A percentile compares a stretch with the other conserved stretches of the same genome.
phyloP scores from a whole-genome alignment of 92 coral and sea anemone species.

The Phenganax subtilis region DNA sequence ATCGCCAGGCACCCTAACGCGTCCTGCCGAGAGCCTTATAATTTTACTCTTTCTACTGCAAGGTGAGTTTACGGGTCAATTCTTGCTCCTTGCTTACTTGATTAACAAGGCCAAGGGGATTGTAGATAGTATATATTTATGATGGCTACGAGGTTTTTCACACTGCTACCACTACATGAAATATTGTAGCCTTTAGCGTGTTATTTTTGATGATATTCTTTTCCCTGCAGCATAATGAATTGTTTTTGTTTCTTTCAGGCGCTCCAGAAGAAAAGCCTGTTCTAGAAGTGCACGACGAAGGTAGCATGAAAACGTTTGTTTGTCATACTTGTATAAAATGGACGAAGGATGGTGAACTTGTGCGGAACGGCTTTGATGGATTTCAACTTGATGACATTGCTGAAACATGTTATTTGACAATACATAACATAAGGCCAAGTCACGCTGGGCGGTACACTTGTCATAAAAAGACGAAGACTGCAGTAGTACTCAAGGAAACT shows the following conservation, averaged over 20 bases:
- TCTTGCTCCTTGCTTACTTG: too few relatives aligned
- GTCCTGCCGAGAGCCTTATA: too few relatives aligned
- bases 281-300: conserved; percentile 14
- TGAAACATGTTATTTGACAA: conserved; percentile 22
- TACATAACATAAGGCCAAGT: conserved; percentile 32
- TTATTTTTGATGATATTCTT: too few relatives aligned
- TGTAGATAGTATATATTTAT: too few relatives aligned
- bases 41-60: too few relatives aligned
- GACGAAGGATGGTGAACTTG: conserved; percentile 57
- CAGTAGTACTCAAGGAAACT: conserved; percentile 54
- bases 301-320: background rate
- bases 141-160: too few relatives aligned
- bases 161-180: too few relatives aligned
- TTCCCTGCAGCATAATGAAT: too few relatives aligned
- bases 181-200: too few relatives aligned
- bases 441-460: conserved; percentile 86
- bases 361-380: background rate
- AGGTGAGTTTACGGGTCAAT: too few relatives aligned
- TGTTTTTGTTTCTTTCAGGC: background rate
- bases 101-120: too few relatives aligned
- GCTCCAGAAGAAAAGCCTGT: conserved; percentile 2
- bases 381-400: background rate
- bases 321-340: conserved; percentile 41
- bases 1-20: too few relatives aligned
- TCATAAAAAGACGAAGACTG: conserved; percentile 62